Evolutionary conservation across 2,888 invertebrate species (phyloP), one percentile per base, ranked within the genome.

Genomic region (Archips crataeganus): DNA sequence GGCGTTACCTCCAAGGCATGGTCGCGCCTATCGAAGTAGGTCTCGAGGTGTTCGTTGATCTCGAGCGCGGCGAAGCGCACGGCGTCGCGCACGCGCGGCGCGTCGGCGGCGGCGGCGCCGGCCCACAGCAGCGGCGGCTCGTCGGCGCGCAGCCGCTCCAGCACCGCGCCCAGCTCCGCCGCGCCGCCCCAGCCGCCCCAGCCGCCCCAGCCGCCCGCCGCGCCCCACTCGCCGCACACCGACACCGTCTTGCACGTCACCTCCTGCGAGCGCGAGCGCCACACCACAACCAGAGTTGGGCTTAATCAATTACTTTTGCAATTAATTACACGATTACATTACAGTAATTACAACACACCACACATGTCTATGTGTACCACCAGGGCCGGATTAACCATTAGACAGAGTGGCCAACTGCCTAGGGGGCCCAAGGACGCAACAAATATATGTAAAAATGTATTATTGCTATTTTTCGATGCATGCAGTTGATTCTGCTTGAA

Each of bases 21-120:
- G 86, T 99, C 98, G 81, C 98, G 97, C 75, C 98, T 96, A 88
- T 99, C 98, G 80, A 98, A 97, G 88, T 98, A 99, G 0, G 99
- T 99, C 89, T 99, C 99, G 79, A 99, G 95, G 89, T 99, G 99
- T 84, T 99, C 99, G 82, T 98, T 98, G 78, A 99, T 97, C 89
- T 99, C 99, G 54, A 99, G 95, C 83, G 99, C 97, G 77, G 98
- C 97, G 88, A 98, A 98, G 67, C 98, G 96, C 70, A 99, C 95
- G 2, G 97, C 96, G 88, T 99, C 99, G 6, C 97, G 96, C 9
- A 98, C 95, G 71, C 96, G 95, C 13, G 96, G 95, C 79, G 94
- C 92, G 74, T 97, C 97, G 36, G 97, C 96, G 9, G 97, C 96
- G 32, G 96, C 95, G 0, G 97, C 95, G 74, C 96, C 96, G 81